Evolutionary conservation across 2,113 vertebrate genomes (phyloP).

Genomic region (Mesoclemmys tuberculata): DNA sequence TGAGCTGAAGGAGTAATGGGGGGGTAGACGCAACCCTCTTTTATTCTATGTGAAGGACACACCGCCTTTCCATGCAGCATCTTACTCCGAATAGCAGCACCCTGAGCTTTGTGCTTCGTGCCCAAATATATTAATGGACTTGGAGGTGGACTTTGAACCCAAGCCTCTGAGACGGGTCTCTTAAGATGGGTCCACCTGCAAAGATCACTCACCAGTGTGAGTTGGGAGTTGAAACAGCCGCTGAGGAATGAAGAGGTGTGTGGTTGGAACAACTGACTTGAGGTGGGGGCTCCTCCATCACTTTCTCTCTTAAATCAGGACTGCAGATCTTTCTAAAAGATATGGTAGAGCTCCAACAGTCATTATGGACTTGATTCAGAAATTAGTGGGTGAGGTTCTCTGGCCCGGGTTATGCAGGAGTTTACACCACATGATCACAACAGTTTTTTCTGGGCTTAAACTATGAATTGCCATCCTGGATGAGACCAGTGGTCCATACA

Average conservation of each 20-base stretch:
- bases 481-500: rapidly evolving
- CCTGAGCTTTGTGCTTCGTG: neutral
- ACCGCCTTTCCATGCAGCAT: neutral
- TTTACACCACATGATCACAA: neutral
- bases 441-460: neutral
- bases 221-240: neutral
- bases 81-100: neutral
- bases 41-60: neutral
- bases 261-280: rapidly evolving
- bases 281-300: rapidly evolving
- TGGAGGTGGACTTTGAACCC: neutral
- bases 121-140: neutral
- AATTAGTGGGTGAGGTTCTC: too few species aligned
- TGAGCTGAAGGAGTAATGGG: neutral
- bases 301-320: rapidly evolving
- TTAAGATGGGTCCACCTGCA: neutral
- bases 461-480: rapidly evolving
- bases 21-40: neutral
- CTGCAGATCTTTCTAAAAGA: neutral
- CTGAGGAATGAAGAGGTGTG: neutral
- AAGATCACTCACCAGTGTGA: rapidly evolving
- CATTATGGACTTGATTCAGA: rapidly evolving
- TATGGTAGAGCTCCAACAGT: neutral
- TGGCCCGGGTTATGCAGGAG: rapidly evolving
- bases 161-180: neutral